Base-by-base conservation (phyloP, 2,113 vertebrate species). In the Triplophysa rosa region DNA sequence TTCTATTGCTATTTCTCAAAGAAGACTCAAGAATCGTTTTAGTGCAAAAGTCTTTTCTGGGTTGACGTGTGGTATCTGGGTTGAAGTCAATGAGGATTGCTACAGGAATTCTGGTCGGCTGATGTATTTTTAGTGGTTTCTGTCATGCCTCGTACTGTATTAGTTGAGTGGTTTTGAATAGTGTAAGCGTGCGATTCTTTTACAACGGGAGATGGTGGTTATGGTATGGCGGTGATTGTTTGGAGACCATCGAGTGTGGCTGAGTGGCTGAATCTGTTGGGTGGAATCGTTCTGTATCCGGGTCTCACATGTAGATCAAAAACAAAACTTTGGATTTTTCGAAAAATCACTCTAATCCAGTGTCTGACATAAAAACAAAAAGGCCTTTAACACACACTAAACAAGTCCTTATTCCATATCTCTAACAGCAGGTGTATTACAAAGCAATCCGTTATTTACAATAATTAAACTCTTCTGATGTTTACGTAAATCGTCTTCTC, bases 361-460 rank as follows among this genome's bases (percentile, higher is more conserved):
- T 94, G 93, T 93, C 91, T 93, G 92, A 94, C 93, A 93, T 92
- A 89, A 90, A 90, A 92, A 89, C 84, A 89, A 91, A 90, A 92
- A 81, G 81, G 88, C 88, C 88, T 90, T 88, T 86, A 87, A 89
- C 86, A 86, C 87, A 90, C 84, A 87, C 82, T 64, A 56, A 65
- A 79, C 56, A 63, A 81, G 63, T n/a, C 67, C 84, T 81, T 87
- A 89, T 88, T 89, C 86, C 86, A 89, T 89, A 90, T 90, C 90
- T 92, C 86, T 89, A 87, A 92, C 92, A 93, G 92, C 49, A 52
- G 49, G 49, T 52, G 92, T 90, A 90, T 91, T 86, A 92, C 88
- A 90, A 91, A 90, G 92, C 89, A 91, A 92, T 92, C 87, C 33
- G 87, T 91, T 88, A 89, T 89, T 72, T 88, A 89, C 66, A 90